These are phyloP conservation scores for Acleris holmiana DNA, from an alignment of 2,888 invertebrate genomes.

Conservation along the genomic window DNA sequence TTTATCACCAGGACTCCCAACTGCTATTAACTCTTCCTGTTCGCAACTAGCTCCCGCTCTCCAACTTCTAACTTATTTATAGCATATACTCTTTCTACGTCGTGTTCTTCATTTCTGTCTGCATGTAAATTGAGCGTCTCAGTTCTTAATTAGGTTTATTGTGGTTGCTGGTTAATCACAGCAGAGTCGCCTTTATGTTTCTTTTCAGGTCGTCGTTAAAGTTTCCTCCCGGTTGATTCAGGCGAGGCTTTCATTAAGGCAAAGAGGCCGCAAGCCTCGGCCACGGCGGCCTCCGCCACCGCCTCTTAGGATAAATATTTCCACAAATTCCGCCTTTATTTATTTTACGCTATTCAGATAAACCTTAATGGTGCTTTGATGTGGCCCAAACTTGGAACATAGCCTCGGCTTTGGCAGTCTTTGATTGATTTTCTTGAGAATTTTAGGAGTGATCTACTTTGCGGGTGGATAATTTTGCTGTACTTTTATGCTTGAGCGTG, in stretches of 20 bases:
- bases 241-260: slow-evolving; percentile 76
- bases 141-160: slow-evolving; percentile 32
- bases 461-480: slow-evolving; percentile 53
- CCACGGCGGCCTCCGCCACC: slow-evolving; percentile 47
- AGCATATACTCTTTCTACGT: background rate
- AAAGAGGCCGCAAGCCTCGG: slow-evolving; percentile 72
- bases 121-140: background rate
- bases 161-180: slow-evolving; percentile 52
- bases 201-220: slow-evolving; percentile 65
- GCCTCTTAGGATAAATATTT: slow-evolving; percentile 75
- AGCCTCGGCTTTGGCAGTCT: slow-evolving; percentile 72
- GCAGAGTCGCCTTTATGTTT: slow-evolving; percentile 56
- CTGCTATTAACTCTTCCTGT: slow-evolving; percentile 33
- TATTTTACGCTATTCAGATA: slow-evolving; percentile 80
- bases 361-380: slow-evolving; percentile 81
- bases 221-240: slow-evolving; percentile 66
- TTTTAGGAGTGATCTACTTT: slow-evolving; percentile 50
- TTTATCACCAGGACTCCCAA: slow-evolving; percentile 55
- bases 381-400: slow-evolving; percentile 68
- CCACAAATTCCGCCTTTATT: slow-evolving; percentile 79
- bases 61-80: background rate
- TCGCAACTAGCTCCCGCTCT: slow-evolving; percentile 8
- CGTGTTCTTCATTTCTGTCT: background rate
- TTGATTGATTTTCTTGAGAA: slow-evolving; percentile 73
- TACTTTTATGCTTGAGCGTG: slow-evolving; percentile 6